phyloP scores from a whole-genome alignment of 2,888 invertebrate species.

The Dendrolimus houi region DNA sequence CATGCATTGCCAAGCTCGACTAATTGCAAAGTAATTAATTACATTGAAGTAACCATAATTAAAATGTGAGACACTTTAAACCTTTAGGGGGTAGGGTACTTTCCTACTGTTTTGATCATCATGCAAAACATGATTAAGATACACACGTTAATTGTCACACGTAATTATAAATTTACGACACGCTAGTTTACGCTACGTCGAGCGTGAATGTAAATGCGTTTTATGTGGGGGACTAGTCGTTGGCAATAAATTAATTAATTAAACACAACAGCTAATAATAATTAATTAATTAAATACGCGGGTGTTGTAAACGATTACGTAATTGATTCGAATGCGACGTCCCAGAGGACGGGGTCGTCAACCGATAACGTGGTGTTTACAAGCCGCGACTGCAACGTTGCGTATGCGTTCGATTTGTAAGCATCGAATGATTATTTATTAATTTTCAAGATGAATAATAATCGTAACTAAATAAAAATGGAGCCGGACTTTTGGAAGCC shows the following conservation, averaged over 20 bases:
- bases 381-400: constrained; percentile 1
- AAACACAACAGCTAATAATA: not conserved
- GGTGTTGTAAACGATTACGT: constrained; percentile 15
- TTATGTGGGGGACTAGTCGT: constrained; percentile 1
- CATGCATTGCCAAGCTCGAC: too few relatives aligned
- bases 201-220: not conserved
- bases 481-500: too few relatives aligned
- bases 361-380: constrained; percentile 17
- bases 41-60: too few relatives aligned
- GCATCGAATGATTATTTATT: too few relatives aligned
- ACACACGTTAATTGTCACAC: not conserved
- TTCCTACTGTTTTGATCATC: not conserved
- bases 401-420: not conserved
- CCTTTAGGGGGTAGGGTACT: not conserved
- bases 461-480: too few relatives aligned
- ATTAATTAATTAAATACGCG: not conserved
- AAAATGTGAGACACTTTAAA: too few relatives aligned
- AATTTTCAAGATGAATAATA: too few relatives aligned
- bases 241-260: constrained; percentile 9
- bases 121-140: not conserved
- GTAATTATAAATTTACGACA: not conserved
- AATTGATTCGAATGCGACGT: not conserved
- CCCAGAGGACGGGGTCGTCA: constrained; percentile 9
- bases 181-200: not conserved
- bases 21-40: too few relatives aligned